Percentiles rank a stretch among this genome's conserved stretches.
These are phyloP conservation scores for Sinosuthora webbiana DNA, from an alignment of 2,113 vertebrate genomes.

Conservation along the genomic window DNA sequence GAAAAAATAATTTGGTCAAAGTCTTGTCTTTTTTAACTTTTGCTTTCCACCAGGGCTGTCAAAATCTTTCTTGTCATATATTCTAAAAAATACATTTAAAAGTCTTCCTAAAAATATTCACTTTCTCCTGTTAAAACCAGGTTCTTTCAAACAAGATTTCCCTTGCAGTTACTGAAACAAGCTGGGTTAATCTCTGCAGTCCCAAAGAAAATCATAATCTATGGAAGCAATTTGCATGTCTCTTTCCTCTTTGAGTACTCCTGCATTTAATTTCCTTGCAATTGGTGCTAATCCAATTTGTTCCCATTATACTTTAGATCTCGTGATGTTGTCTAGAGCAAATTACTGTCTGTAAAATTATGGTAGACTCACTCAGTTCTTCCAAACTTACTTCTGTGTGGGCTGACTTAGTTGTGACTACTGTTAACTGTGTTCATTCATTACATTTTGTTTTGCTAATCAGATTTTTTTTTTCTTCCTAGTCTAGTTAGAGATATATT, in stretches of 20 bases:
- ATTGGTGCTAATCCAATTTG: conserved; percentile 13
- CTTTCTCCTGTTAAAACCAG: not conserved
- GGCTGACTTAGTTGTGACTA: not conserved
- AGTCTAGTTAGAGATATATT: not conserved
- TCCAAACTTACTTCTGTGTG: not conserved
- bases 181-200: not conserved
- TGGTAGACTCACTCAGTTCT: not conserved
- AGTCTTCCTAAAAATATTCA: not conserved
- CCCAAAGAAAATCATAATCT: not conserved
- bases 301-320: not conserved
- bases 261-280: not conserved
- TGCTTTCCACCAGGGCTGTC: not conserved
- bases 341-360: not conserved
- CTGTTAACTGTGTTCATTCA: not conserved
- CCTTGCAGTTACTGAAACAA: not conserved
- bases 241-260: not conserved
- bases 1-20: not conserved
- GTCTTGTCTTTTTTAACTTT: not conserved
- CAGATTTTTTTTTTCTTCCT: not conserved
- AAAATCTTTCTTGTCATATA: not conserved
- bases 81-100: not conserved
- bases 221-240: not conserved
- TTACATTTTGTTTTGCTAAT: not conserved
- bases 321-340: not conserved
- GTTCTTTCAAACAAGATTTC: not conserved